Percentiles rank a stretch among this genome's conserved stretches.
phyloP scores from a whole-genome alignment of 2,113 vertebrate species.

The Clarias macrocephalus region DNA sequence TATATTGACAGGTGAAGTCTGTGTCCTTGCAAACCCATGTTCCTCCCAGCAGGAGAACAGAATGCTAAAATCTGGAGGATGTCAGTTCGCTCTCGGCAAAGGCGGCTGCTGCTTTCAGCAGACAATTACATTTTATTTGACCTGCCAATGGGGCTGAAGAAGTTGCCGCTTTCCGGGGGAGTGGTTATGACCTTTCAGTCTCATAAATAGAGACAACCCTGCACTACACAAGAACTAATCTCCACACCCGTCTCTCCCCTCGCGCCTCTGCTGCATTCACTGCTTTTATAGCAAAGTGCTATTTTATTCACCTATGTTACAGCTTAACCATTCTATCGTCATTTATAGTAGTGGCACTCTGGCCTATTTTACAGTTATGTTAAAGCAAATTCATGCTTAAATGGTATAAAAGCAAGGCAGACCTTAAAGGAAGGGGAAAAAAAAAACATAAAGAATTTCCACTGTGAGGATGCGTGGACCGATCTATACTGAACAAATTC shows the following conservation, averaged over 20 bases:
- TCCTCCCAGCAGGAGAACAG: slow-evolving; percentile 78
- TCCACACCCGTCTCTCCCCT: slow-evolving; percentile 46
- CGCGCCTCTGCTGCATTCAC: slow-evolving; percentile 34
- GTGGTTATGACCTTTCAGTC: slow-evolving; percentile 76
- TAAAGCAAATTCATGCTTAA: slow-evolving; percentile 11
- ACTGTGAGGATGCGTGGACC: neutral
- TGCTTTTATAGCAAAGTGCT: slow-evolving; percentile 45
- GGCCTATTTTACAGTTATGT: neutral
- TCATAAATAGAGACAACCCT: slow-evolving; percentile 70
- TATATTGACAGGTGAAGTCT: slow-evolving; percentile 84
- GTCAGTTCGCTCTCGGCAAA: slow-evolving; percentile 72
- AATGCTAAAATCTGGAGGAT: slow-evolving; percentile 74
- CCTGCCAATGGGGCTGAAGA: slow-evolving; percentile 67
- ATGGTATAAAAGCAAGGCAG: slow-evolving; percentile 12
- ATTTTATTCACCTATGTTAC: slow-evolving; percentile 32
- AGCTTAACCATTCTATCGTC: slow-evolving; percentile 4
- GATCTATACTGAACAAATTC: slow-evolving; percentile 53
- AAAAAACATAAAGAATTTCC: slow-evolving; percentile 37
- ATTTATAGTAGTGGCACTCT: neutral
- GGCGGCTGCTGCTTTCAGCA: slow-evolving; percentile 63
- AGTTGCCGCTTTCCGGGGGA: slow-evolving; percentile 71
- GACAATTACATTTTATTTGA: slow-evolving; percentile 79
- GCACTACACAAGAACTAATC: slow-evolving; percentile 53
- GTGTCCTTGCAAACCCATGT: slow-evolving; percentile 79
- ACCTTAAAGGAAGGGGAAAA: neutral